Evolutionary conservation across 2,113 vertebrate species (phyloP).

Genomic region (Noturus placidus): DNA sequence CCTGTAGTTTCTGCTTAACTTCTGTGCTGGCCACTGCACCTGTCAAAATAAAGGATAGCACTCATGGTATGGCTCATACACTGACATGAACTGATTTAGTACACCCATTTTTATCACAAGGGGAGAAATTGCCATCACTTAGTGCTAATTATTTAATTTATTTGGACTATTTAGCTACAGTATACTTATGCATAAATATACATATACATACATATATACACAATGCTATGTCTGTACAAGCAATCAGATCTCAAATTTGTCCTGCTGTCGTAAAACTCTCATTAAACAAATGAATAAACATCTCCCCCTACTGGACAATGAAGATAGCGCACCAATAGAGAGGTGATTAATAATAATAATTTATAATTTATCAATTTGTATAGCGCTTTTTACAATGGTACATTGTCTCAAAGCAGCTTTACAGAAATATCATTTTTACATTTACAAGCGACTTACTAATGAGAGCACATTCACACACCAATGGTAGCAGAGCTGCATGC

Average conservation of each 20-base stretch:
- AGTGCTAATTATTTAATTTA: background rate
- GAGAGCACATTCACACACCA: too few species aligned
- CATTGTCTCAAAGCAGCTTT: too few species aligned
- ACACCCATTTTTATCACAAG: background rate
- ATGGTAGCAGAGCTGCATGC: too few species aligned
- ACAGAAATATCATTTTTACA: too few species aligned
- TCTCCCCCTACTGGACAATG: conserved; percentile 72
- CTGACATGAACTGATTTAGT: background rate
- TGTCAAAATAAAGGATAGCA: conserved; percentile 71
- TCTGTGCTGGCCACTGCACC: conserved; percentile 96
- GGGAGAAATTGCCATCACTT: background rate
- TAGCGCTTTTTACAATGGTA: too few species aligned
- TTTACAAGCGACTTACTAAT: too few species aligned
- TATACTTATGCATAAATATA: background rate
- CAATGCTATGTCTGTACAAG: background rate
- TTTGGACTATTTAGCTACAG: background rate
- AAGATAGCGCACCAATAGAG: conserved; percentile 8
- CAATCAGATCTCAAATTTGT: background rate
- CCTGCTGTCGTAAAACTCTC: background rate
- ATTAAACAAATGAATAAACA: conserved; percentile 65
- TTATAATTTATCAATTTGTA: too few species aligned
- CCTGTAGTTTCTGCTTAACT: conserved; percentile 98
- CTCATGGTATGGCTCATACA: conserved; percentile 11
- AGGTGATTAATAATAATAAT: too few species aligned
- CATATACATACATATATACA: background rate